Percentiles rank a stretch among this genome's conserved stretches.
These are phyloP conservation scores for Poeciliopsis retropinna DNA, from an alignment of 2,113 vertebrate genomes.

Conservation along the genomic window DNA sequence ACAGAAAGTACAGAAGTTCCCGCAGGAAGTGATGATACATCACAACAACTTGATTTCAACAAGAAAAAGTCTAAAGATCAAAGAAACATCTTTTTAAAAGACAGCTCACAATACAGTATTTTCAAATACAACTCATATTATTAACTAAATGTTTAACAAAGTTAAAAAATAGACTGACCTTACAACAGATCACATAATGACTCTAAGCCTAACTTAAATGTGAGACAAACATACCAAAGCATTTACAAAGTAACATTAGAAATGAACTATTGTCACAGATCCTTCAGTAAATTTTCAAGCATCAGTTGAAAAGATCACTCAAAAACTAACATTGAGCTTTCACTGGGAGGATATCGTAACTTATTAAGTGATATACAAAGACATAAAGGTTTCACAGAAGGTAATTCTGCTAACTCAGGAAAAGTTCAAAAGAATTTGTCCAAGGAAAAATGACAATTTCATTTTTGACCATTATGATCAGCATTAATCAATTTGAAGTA, in stretches of 20 bases:
- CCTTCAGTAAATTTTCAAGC: background rate
- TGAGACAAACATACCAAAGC: background rate
- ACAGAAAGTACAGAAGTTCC: background rate
- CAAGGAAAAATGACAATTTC: background rate
- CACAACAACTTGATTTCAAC: slow-evolving; percentile 17
- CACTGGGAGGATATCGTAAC: too few species aligned
- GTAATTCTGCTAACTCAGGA: background rate
- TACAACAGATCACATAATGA: background rate
- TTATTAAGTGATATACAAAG: background rate
- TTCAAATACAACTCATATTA: background rate
- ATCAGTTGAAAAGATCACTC: background rate
- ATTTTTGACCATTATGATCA: background rate
- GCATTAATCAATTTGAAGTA: background rate
- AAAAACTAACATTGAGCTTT: background rate
- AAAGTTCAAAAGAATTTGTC: background rate
- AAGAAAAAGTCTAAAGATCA: background rate
- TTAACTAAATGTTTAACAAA: background rate
- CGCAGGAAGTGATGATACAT: slow-evolving; percentile 7
- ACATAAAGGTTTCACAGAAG: background rate
- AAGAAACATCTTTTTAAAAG: slow-evolving; percentile 5
- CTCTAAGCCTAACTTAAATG: background rate
- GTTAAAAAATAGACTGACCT: background rate
- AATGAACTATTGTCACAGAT: background rate
- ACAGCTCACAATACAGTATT: background rate
- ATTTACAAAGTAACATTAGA: background rate